phyloP scores from a whole-genome alignment of 1,140 invertebrate species.

The Anthonomus grandis region DNA sequence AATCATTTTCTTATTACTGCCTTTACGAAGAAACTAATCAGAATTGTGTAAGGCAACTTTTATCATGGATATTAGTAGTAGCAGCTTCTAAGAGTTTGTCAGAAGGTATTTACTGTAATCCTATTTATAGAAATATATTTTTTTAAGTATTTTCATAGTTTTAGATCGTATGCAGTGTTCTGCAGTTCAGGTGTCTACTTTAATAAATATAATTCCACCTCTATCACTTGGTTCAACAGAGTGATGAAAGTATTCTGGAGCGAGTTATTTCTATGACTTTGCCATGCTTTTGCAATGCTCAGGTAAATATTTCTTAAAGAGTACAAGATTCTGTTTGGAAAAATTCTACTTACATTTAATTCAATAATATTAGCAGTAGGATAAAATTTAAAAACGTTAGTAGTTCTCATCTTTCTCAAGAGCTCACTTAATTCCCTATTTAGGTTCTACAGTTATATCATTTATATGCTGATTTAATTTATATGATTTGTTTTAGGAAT shows the following conservation, averaged over 20 bases:
- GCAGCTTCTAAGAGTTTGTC: not conserved
- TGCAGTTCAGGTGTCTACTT: constrained; percentile 19
- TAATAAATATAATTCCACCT: constrained; percentile 32
- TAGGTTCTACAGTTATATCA: not conserved
- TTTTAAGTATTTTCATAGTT: constrained; percentile 19
- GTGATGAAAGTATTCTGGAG: constrained; percentile 40
- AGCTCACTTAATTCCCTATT: not conserved
- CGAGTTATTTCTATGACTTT: constrained; percentile 54
- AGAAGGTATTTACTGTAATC: not conserved
- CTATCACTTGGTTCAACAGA: constrained; percentile 36
- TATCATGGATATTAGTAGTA: constrained; percentile 60
- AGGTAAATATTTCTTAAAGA: constrained; percentile 51
- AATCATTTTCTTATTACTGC: constrained; percentile 45
- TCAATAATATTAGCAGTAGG: not conserved
- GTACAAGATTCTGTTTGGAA: not conserved
- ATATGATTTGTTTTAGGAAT: too few species aligned
- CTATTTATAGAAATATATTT: constrained; percentile 12
- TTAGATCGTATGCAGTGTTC: not conserved
- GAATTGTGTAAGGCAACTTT: constrained; percentile 60
- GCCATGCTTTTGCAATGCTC: constrained; percentile 70
- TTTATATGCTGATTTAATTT: constrained; percentile 8
- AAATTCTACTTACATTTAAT: not conserved
- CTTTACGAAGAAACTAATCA: constrained; percentile 60
- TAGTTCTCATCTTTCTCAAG: not conserved
- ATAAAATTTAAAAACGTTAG: not conserved